These are phyloP conservation scores for Epinephelus coioides DNA, from an alignment of 2,797 vertebrate species.

Conservation along the genomic window DNA sequence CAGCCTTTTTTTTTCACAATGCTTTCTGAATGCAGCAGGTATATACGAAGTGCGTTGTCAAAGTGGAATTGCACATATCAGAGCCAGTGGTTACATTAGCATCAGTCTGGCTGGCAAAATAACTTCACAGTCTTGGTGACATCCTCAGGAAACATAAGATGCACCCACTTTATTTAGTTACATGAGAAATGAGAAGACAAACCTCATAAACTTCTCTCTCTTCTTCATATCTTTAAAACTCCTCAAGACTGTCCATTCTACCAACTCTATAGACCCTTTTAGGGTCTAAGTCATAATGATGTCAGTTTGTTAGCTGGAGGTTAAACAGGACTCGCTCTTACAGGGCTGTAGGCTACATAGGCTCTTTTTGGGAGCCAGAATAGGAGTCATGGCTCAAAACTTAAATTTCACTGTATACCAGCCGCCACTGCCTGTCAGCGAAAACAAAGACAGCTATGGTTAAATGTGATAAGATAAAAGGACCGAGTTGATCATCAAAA, in stretches of 20 bases:
- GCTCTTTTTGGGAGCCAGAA: too few species aligned
- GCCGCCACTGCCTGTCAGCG: too few species aligned
- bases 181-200: background rate
- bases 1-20: background rate
- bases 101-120: background rate
- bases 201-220: background rate
- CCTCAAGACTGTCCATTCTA: background rate
- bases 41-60: background rate
- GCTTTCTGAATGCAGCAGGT: background rate
- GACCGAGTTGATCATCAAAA: too few species aligned
- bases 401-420: too few species aligned
- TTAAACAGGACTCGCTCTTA: too few species aligned
- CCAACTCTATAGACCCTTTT: background rate
- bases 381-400: too few species aligned
- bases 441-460: too few species aligned
- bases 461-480: too few species aligned
- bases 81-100: background rate
- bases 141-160: background rate
- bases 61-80: background rate
- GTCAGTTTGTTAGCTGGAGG: too few species aligned
- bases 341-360: too few species aligned
- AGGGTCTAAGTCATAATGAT: too few species aligned
- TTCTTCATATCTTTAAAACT: background rate
- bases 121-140: background rate
- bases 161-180: background rate